These are phyloP conservation scores for Hemicordylus capensis DNA, from an alignment of 2,113 vertebrate species.

Conservation along the genomic window DNA sequence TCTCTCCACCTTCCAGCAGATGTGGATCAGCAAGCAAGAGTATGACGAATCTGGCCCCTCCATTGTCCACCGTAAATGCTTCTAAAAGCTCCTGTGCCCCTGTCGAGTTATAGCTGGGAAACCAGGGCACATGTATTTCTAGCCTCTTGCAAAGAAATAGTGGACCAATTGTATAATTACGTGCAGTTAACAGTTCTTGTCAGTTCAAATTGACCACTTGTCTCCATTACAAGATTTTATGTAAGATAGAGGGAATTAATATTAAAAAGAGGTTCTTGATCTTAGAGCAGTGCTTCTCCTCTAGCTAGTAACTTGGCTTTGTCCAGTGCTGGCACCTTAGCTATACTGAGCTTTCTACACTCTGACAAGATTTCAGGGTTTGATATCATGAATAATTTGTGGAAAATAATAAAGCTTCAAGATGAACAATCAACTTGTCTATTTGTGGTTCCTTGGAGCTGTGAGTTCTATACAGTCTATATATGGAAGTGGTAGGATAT, in stretches of 20 bases:
- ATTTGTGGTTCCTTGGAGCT: too few species aligned
- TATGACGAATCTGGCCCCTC: constrained; percentile 78
- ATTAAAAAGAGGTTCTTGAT: neutral
- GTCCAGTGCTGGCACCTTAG: neutral
- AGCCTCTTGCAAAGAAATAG: neutral
- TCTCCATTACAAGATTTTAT: too few species aligned
- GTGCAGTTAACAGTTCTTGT: too few species aligned
- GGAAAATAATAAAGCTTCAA: too few species aligned
- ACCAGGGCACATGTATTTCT: neutral
- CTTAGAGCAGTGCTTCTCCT: too few species aligned
- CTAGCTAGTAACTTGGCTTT: neutral
- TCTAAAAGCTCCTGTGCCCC: constrained; percentile 60
- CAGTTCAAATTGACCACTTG: too few species aligned
- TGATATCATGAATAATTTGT: too few species aligned
- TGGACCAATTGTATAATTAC: neutral
- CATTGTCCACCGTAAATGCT: constrained; percentile 74
- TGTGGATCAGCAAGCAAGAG: constrained; percentile 83
- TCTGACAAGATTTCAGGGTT: neutral
- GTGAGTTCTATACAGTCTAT: too few species aligned
- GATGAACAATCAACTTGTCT: too few species aligned
- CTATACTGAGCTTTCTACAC: neutral
- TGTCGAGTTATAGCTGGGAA: fast-evolving
- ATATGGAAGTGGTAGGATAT: too few species aligned
- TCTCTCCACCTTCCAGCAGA: constrained; percentile 79
- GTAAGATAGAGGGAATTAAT: too few species aligned